phyloP scores from a whole-genome alignment of 1,140 invertebrate genomes.

The Agrypnia vestita region DNA sequence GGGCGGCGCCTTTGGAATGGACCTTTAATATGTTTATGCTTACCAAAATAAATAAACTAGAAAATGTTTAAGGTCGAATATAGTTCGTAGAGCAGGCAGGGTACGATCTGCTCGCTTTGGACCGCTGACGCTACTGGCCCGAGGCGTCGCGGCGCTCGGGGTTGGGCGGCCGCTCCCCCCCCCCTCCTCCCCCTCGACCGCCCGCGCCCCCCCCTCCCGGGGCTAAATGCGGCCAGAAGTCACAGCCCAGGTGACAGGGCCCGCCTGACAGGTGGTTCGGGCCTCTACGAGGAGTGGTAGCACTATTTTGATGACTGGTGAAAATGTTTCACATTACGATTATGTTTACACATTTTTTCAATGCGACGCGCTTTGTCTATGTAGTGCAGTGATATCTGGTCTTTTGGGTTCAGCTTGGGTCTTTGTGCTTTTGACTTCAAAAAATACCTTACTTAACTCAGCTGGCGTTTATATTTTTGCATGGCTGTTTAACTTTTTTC shows the following conservation, averaged over 20 bases:
- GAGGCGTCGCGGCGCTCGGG: slow-evolving; percentile 53
- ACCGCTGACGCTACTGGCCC: slow-evolving; percentile 57
- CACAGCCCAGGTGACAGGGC: slow-evolving; percentile 49
- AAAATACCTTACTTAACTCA: too few relatives aligned
- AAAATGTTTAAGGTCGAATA: slow-evolving; percentile 54
- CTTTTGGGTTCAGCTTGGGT: too few relatives aligned
- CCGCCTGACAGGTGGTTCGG: slow-evolving; percentile 33
- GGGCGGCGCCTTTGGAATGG: neutral
- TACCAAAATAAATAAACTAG: slow-evolving; percentile 65
- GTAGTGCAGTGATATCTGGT: too few relatives aligned
- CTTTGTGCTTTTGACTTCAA: too few relatives aligned
- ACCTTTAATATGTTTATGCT: slow-evolving; percentile 60
- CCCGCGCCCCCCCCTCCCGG: slow-evolving; percentile 24
- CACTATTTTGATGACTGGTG: neutral
- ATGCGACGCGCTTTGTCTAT: too few relatives aligned
- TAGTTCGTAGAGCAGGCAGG: slow-evolving; percentile 52
- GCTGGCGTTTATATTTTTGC: too few relatives aligned
- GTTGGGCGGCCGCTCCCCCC: slow-evolving; percentile 60
- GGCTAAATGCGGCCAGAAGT: slow-evolving; percentile 39
- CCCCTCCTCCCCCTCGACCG: slow-evolving; percentile 61
- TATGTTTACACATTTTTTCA: too few relatives aligned
- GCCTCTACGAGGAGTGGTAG: neutral
- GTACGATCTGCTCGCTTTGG: slow-evolving; percentile 55
- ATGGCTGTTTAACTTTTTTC: too few relatives aligned
- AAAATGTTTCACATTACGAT: too few relatives aligned